phyloP scores from a whole-genome alignment of 2,113 vertebrate species.

The Myrmecophaga tridactyla region DNA sequence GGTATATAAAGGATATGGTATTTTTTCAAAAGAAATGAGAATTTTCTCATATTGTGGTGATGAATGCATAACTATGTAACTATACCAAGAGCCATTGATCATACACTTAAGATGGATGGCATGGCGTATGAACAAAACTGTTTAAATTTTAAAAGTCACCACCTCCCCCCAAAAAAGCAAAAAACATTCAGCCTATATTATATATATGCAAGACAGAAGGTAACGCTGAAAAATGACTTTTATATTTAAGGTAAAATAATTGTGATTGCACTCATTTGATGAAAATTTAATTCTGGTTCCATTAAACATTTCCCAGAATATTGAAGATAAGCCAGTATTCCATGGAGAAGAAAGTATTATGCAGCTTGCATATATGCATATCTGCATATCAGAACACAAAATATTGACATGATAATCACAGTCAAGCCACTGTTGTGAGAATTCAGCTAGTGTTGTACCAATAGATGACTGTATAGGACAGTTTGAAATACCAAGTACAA shows the following conservation, averaged over 20 bases:
- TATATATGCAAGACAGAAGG: background rate
- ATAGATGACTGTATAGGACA: conserved; percentile 96
- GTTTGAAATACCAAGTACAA: conserved; percentile 93
- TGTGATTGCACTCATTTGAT: conserved; percentile 80
- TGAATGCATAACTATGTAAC: no score
- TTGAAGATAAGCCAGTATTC: conserved; percentile 87
- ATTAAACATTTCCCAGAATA: conserved; percentile 87
- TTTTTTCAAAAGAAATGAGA: no score
- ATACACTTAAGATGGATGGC: no score
- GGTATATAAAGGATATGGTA: no score
- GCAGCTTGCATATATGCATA: conserved; percentile 89
- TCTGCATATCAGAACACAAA: conserved; percentile 91
- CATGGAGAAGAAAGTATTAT: conserved; percentile 88
- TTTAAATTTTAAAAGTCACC: no score
- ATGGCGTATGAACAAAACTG: no score
- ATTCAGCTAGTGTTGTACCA: conserved; percentile 91
- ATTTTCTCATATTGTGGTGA: no score
- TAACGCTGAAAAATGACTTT: conserved; percentile 61
- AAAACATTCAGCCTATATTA: conserved; percentile 27
- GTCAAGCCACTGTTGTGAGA: conserved; percentile 94
- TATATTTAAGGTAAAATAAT: conserved; percentile 81
- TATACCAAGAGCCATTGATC: no score
- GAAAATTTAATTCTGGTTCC: conserved; percentile 84
- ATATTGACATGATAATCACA: conserved; percentile 99
- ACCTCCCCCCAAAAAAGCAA: no score